These are phyloP conservation scores for Nemapogon koenigi DNA, from an alignment of 2,888 invertebrate genomes.

Conservation along the genomic window DNA sequence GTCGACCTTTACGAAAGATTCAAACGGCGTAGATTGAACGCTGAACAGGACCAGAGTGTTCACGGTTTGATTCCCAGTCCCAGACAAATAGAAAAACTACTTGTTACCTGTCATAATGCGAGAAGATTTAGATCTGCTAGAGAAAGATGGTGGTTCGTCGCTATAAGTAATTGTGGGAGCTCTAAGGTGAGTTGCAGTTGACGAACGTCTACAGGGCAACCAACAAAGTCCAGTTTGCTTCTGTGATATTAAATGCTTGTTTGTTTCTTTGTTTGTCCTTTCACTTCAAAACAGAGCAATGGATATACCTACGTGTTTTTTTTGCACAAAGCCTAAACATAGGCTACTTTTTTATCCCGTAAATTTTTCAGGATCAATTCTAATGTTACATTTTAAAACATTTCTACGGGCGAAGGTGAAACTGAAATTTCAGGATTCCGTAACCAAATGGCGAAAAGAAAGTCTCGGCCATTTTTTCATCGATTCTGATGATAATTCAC, in stretches of 20 bases:
- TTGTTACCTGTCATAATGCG: constrained; percentile 69
- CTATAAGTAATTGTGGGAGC: constrained; percentile 79
- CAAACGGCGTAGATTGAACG: constrained; percentile 33
- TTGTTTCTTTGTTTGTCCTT: too few relatives aligned
- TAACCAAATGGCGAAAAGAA: too few relatives aligned
- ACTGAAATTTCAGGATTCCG: too few relatives aligned
- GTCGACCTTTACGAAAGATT: constrained; percentile 36
- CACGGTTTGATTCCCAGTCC: constrained; percentile 10
- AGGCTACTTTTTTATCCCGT: not conserved
- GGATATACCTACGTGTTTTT: too few relatives aligned
- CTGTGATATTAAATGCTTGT: too few relatives aligned
- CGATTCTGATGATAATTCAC: too few relatives aligned
- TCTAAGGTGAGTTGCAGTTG: constrained; percentile 66
- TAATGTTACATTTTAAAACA: too few relatives aligned
- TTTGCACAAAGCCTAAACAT: too few relatives aligned
- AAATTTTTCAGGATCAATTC: not conserved
- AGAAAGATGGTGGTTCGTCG: constrained; percentile 95
- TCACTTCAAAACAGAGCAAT: too few relatives aligned
- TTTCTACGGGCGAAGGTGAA: too few relatives aligned
- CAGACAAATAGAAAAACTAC: constrained; percentile 29
- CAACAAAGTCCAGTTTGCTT: too few relatives aligned
- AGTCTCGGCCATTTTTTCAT: too few relatives aligned
- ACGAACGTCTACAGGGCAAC: constrained; percentile 1
- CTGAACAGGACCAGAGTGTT: constrained; percentile 22
- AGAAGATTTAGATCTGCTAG: constrained; percentile 80